Evolutionary conservation across 2,113 vertebrate genomes (phyloP).

Genomic region (Centrocercus urophasianus): DNA sequence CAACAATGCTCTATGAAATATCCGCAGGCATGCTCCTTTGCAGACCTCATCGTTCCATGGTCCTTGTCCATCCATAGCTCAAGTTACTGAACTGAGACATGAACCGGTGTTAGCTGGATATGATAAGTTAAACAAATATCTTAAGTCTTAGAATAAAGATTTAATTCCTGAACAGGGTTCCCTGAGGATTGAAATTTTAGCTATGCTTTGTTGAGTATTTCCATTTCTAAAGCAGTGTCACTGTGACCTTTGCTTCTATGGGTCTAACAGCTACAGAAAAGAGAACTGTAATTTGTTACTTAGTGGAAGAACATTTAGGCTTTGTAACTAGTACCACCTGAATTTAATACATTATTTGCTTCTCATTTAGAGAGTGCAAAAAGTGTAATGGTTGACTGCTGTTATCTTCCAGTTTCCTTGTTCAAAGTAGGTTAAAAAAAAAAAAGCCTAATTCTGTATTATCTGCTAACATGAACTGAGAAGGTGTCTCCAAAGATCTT

Average conservation of each 20-base stretch:
- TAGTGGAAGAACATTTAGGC: background rate
- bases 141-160: background rate
- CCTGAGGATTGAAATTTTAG: background rate
- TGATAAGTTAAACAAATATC: background rate
- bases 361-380: background rate
- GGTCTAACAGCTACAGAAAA: background rate
- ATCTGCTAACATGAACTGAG: background rate
- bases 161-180: background rate
- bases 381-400: background rate
- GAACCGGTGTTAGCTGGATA: background rate
- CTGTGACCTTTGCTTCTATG: background rate
- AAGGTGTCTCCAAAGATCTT: background rate
- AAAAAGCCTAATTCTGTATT: background rate
- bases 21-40: background rate
- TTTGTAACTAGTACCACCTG: background rate
- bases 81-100: rapidly evolving
- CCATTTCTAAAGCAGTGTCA: background rate
- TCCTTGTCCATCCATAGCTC: background rate
- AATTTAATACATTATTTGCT: background rate
- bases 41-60: background rate
- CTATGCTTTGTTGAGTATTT: background rate
- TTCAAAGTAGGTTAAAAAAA: background rate
- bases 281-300: background rate
- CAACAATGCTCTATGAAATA: background rate
- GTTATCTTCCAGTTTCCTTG: background rate